Conservation (phyloP, 2,888 invertebrate genomes). For the Spisula subtruncata region DNA sequence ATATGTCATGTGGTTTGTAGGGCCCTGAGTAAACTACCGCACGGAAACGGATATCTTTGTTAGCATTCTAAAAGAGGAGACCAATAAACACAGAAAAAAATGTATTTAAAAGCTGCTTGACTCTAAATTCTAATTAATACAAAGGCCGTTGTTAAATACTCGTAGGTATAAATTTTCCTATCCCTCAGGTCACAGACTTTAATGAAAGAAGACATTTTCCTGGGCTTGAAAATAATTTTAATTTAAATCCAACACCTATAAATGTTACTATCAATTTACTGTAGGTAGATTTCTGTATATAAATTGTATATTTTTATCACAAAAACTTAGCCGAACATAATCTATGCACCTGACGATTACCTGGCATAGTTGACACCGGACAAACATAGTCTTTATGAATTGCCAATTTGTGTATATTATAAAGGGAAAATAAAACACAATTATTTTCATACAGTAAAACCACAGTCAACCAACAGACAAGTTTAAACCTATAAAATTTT, state of each 20-base stretch:
- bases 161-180: no score
- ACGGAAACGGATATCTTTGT: not conserved
- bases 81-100: no score
- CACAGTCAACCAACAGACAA: conserved; percentile 5
- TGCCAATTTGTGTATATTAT: not conserved
- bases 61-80: not conserved
- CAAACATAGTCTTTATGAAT: conserved; percentile 12
- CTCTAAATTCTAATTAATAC: no score
- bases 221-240: no score
- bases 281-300: not conserved
- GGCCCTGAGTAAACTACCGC: conserved; percentile 41
- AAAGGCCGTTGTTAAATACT: no score
- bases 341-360: not conserved
- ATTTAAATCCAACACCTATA: no score
- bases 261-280: no score
- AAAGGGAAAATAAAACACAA: not conserved
- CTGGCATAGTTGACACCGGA: not conserved
- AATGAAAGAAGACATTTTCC: no score
- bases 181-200: no score
- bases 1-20: conserved; percentile 55
- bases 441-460: conserved; percentile 11
- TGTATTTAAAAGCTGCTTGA: no score
- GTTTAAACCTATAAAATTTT: conserved; percentile 16
- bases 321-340: not conserved
- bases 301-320: not conserved